Percentiles rank a stretch among this genome's conserved stretches.
These are phyloP conservation scores for Anolis apletophallus DNA, from an alignment of 2,797 vertebrate species.

Conservation along the genomic window DNA sequence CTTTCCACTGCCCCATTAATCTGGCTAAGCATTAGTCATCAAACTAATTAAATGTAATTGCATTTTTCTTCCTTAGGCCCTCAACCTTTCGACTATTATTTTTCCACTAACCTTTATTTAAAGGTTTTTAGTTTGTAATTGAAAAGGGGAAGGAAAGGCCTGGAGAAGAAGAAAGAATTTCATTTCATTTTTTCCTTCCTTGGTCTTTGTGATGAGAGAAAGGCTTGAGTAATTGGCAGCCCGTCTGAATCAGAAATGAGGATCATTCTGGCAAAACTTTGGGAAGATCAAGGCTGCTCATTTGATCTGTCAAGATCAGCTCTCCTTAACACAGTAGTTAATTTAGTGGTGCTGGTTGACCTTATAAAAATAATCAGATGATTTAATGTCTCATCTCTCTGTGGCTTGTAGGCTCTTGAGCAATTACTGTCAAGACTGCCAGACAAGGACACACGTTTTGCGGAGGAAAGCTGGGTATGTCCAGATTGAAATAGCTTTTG, in stretches of 20 bases:
- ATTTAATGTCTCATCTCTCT: constrained; percentile 17
- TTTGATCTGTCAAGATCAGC: constrained; percentile 42
- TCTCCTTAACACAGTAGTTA: constrained; percentile 36
- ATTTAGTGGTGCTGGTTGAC: constrained; percentile 41
- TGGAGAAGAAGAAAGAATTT: background rate
- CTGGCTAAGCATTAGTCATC: constrained; percentile 46
- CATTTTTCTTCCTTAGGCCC: constrained; percentile 36
- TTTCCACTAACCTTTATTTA: constrained; percentile 49
- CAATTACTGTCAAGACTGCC: constrained; percentile 32
- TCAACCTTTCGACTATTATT: constrained; percentile 38
- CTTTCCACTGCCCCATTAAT: constrained; percentile 48
- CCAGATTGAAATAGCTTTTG: constrained; percentile 24
- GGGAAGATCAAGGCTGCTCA: constrained; percentile 11
- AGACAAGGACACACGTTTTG: constrained; percentile 21
- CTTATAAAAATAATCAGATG: constrained; percentile 53
- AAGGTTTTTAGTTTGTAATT: constrained; percentile 33
- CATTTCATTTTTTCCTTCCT: background rate
- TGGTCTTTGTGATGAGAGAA: constrained; percentile 12
- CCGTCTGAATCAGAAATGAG: constrained; percentile 40
- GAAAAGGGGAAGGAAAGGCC: constrained; percentile 21
- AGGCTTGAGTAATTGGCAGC: constrained; percentile 27
- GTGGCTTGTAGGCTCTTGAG: background rate
- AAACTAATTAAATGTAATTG: constrained; percentile 58
- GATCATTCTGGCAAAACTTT: constrained; percentile 17
- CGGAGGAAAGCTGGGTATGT: constrained; percentile 3